phyloP scores from a whole-genome alignment of 2,888 invertebrate species.

The Caenorhabditis plicata region DNA sequence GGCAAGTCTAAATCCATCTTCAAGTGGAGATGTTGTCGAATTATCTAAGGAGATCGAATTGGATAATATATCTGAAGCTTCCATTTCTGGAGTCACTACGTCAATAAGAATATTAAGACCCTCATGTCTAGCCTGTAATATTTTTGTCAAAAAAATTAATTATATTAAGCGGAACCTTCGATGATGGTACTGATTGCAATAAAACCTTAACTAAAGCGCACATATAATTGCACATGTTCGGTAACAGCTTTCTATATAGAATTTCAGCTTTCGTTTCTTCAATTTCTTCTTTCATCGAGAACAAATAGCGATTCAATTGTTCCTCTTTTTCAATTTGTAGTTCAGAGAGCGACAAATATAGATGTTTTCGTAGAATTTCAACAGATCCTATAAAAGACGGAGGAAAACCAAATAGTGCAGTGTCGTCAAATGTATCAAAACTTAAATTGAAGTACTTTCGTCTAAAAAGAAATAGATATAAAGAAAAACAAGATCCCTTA shows the following conservation, averaged over 20 bases:
- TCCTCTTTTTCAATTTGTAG: slow-evolving; percentile 60
- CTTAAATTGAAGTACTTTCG: slow-evolving; percentile 92
- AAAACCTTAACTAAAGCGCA: slow-evolving; percentile 82
- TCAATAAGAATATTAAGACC: slow-evolving; percentile 98
- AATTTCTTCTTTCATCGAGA: slow-evolving; percentile 72
- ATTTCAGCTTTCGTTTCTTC: slow-evolving; percentile 51
- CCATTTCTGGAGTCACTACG: slow-evolving; percentile 76
- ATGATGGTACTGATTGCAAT: slow-evolving; percentile 91
- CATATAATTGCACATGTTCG: slow-evolving; percentile 94
- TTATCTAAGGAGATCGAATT: slow-evolving; percentile 61
- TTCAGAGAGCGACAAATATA: slow-evolving; percentile 60
- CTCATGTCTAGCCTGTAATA: slow-evolving; percentile 86
- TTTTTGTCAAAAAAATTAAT: too few species aligned
- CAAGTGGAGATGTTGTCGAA: slow-evolving; percentile 48
- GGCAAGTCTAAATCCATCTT: slow-evolving; percentile 72
- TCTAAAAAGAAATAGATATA: slow-evolving; percentile 21
- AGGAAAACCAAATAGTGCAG: slow-evolving; percentile 89
- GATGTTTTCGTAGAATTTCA: slow-evolving; percentile 68
- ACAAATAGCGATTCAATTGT: slow-evolving; percentile 55
- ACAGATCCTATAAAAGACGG: slow-evolving; percentile 95
- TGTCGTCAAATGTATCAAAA: slow-evolving; percentile 76
- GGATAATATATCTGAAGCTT: slow-evolving; percentile 62
- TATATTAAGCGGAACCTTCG: too few species aligned
- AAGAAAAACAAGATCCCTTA: slow-evolving; percentile 4
- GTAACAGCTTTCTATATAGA: slow-evolving; percentile 77